Conservation (phyloP, 2,113 vertebrate species). For the Cathartes aura region DNA sequence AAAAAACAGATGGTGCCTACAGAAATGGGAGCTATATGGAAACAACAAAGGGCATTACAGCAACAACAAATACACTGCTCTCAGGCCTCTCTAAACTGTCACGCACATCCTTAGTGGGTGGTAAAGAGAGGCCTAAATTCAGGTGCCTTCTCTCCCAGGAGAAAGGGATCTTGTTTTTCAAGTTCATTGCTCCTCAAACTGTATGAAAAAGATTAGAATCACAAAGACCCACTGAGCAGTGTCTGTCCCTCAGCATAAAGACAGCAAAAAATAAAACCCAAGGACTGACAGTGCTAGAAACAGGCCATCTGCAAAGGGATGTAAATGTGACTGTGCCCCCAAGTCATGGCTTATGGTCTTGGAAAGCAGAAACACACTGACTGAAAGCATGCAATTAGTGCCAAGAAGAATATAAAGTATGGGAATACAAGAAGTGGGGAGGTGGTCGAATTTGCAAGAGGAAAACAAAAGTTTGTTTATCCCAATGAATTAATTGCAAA, state of each 20-base stretch:
- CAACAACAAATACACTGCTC: neutral
- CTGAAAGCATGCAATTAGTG: conserved; percentile 10
- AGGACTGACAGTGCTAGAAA: conserved; percentile 39
- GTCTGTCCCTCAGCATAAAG: conserved; percentile 58
- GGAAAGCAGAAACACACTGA: conserved; percentile 35
- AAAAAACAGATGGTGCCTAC: conserved; percentile 65
- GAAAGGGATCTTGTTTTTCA: conserved; percentile 63
- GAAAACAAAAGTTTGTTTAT: conserved; percentile 52
- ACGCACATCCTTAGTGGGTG: conserved; percentile 63
- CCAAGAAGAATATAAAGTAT: conserved; percentile 57
- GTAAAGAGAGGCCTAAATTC: conserved; percentile 57
- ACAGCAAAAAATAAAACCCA: conserved; percentile 38
- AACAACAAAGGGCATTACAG: conserved; percentile 49
- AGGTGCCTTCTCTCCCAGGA: conserved; percentile 48
- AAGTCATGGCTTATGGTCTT: neutral
- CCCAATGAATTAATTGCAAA: conserved; percentile 1
- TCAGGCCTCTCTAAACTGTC: conserved; percentile 38
- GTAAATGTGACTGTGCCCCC: conserved; percentile 55
- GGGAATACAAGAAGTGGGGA: conserved; percentile 40
- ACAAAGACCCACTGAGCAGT: conserved; percentile 58
- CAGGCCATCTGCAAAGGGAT: conserved; percentile 62
- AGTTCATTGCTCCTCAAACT: conserved; percentile 57
- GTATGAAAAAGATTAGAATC: conserved; percentile 67
- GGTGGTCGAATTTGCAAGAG: neutral
- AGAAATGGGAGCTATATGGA: conserved; percentile 30